Percentiles rank a stretch among this genome's conserved stretches.
These are phyloP conservation scores for Chrysochloris asiatica DNA, from an alignment of 2,113 vertebrate genomes.

Conservation along the genomic window DNA sequence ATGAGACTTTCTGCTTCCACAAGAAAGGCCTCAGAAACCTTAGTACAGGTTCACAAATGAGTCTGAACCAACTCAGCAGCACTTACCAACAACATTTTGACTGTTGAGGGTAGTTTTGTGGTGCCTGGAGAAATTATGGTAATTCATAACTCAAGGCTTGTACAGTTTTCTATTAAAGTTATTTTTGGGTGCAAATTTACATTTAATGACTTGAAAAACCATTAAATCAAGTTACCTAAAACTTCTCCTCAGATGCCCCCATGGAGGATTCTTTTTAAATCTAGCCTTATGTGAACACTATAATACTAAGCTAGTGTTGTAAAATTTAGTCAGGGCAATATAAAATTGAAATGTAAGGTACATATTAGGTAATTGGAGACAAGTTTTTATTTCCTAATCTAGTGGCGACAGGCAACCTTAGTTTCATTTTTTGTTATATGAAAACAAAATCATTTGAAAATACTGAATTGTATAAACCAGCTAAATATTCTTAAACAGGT, in stretches of 20 bases:
- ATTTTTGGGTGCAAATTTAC: background rate
- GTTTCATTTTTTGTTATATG: slow-evolving; percentile 7
- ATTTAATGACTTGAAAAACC: slow-evolving; percentile 37
- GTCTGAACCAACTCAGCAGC: no score
- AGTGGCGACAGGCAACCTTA: background rate
- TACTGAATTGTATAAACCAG: background rate
- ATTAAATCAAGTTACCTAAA: slow-evolving; percentile 46
- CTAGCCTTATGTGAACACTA: background rate
- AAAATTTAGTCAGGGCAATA: background rate
- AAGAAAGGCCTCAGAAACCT: no score
- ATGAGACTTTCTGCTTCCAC: no score
- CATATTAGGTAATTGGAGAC: background rate
- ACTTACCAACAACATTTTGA: background rate
- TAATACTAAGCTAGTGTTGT: background rate
- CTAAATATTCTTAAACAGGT: background rate
- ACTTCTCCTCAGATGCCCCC: background rate
- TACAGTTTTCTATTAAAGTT: slow-evolving; percentile 5
- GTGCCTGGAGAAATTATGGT: slow-evolving; percentile 13
- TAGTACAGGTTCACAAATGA: no score
- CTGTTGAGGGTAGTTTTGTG: background rate
- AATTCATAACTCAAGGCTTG: background rate
- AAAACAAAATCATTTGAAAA: slow-evolving; percentile 21
- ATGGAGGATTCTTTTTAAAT: slow-evolving; percentile 8
- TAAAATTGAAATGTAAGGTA: slow-evolving; percentile 35
- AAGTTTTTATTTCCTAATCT: background rate